Evolutionary conservation across 2,888 invertebrate genomes (phyloP), one percentile per base, ranked within the genome.

Genomic region (Julus scandinavius): DNA sequence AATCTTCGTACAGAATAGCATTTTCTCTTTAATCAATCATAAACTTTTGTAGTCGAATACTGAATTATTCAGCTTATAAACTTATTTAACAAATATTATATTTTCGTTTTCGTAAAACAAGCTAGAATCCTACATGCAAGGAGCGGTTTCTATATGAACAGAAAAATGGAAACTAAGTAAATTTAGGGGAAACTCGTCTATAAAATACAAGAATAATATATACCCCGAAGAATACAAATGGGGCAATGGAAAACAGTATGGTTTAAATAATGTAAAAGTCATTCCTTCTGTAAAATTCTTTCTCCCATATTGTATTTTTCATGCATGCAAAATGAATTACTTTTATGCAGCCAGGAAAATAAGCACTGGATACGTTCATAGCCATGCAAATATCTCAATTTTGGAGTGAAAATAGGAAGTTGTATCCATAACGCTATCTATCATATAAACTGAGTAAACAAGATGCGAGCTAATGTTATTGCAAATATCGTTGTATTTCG

Each of bases 381-480:
- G 63, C n/a, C 63, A 2, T 20, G 20, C 63, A 20, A 63, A 63
- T 63, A 63, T 63, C 63, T 63, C 63, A 63, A 63, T 63, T 63
- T 63, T 63, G 4, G 63, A 63, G 63, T 7, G 63, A 63, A 63
- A 63, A 63, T 63, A 63, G 20, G 63, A 63, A 63, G 20, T n/a
- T 63, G 63, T 63, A 63, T 20, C 63, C 63, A 63, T 63, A 63
- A 63, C 63, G 63, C 20, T 63, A 63, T 63, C 63, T 63, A 63
- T 63, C 63, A 63, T 63, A 63, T 63, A 63, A 63, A 63, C 63
- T 63, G 63, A 63, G 63, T 63, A 63, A 63, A 63, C 63, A 63
- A 63, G 63, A 20, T 63, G 63, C 63, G n/a, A n/a, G n/a, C 63
- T 63, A 63, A 63, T 63, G 20, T n/a, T 63, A 20, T 63, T 63